Evolutionary conservation across 2,888 invertebrate species (phyloP), one percentile per base, ranked within the genome.

Genomic region (Petrolisthes manimaculis): DNA sequence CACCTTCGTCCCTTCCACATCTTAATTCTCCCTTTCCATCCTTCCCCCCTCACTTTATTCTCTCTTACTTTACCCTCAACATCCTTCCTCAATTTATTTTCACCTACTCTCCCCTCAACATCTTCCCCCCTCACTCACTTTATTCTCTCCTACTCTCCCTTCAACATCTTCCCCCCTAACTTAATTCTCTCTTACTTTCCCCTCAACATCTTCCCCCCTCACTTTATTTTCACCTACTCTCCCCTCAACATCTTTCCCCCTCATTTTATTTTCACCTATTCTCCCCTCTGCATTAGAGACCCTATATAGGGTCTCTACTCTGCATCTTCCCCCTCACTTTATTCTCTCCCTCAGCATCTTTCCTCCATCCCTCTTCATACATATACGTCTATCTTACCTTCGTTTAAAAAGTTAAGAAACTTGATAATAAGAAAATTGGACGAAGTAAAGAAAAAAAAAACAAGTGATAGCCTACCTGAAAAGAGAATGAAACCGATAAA

Each of bases 41-140:
- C 12, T 21, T 5, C 4, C 69, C 14, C n/a, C n/a, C 3, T n/a
- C 69, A 18, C 69, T 69, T n/a, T 18, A 18, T 37, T 53, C 78
- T n/a, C 78, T 14, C 21, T 51, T 14, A 12, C 54, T 14, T 12
- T 53, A 51, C 12, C 18, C 78, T 18, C 12, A 4, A 51, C 78
- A n/a, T 54, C n/a, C 69, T 3, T 3, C 69, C 69, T n/a, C 69
- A 14, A 1, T 69, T n/a, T 69, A 14, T n/a, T 37, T 24, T 77
- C 79, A 12, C n/a, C 18, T 53, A n/a, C 54, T 53, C 51, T 53
- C n/a, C 51, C 79, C 79, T 79, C 79, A 12, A 12, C 79, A 37
- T 54, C 79, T 24, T 79, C 79, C 37, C 51, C 79, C 53, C 53
- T 51, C 79, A 75, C 53, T 51, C 79, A 75, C 51, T 51, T 51